A percentile compares a stretch with the other conserved stretches of the same genome.
These are phyloP conservation scores for Ctenopoma multispine DNA, from an alignment of 2,797 vertebrate genomes.

Conservation along the genomic window DNA sequence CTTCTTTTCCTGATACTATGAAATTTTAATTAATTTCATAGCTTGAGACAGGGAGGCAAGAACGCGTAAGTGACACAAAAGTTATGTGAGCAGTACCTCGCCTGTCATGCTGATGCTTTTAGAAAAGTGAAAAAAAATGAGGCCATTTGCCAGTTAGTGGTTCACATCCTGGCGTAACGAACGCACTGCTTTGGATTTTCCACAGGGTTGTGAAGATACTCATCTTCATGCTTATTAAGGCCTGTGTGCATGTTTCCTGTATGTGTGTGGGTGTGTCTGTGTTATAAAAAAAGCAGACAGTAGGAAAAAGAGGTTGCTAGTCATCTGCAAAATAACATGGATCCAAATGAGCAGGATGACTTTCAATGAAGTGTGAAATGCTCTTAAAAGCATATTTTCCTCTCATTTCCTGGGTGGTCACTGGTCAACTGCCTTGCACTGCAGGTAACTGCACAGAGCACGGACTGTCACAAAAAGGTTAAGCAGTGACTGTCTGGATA, in stretches of 20 bases:
- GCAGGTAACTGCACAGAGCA: neutral
- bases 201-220: constrained; percentile 27
- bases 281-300: constrained; percentile 11
- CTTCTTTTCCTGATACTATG: constrained; percentile 1
- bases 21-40: constrained; percentile 25
- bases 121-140: constrained; percentile 41
- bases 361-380: constrained; percentile 9
- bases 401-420: neutral
- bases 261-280: neutral
- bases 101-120: constrained; percentile 33
- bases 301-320: neutral
- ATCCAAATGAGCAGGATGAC: neutral
- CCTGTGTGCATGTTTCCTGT: neutral
- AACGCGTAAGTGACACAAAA: constrained; percentile 32
- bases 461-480: constrained; percentile 18
- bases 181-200: constrained; percentile 24
- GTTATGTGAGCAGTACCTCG: constrained; percentile 37
- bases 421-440: constrained; percentile 8
- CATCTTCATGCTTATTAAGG: constrained; percentile 24
- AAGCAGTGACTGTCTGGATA: constrained; percentile 1
- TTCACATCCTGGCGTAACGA: constrained; percentile 53
- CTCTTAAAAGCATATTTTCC: constrained; percentile 16
- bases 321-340: constrained; percentile 2
- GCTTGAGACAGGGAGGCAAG: constrained; percentile 14
- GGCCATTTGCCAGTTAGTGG: constrained; percentile 59